Percentiles rank a stretch among this genome's conserved stretches.
Conservation (phyloP, 2,888 invertebrate species). For the Leptura quadrifasciata region DNA sequence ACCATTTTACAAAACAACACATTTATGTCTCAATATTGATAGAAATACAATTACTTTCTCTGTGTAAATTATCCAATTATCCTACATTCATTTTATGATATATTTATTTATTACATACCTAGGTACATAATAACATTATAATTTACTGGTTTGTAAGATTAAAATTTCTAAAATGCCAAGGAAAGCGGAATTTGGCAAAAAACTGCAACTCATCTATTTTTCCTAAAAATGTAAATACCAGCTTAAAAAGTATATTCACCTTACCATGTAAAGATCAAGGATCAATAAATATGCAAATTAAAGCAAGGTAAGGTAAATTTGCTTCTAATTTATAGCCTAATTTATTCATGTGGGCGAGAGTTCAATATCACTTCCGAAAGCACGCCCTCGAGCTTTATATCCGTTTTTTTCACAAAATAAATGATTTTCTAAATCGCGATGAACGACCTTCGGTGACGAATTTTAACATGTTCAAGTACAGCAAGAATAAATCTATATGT, state of each 20-base stretch:
- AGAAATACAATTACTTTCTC: too few relatives aligned
- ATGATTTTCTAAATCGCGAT: not conserved
- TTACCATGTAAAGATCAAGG: conserved; percentile 18
- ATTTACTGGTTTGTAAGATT: too few relatives aligned
- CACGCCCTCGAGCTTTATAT: conserved; percentile 1
- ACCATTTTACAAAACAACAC: too few relatives aligned
- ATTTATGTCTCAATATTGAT: too few relatives aligned
- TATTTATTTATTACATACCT: too few relatives aligned
- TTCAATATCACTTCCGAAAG: conserved; percentile 38
- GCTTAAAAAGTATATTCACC: conserved; percentile 12
- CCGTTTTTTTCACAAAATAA: conserved; percentile 31
- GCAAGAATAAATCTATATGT: conserved; percentile 5
- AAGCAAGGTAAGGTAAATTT: not conserved
- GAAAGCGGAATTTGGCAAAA: too few relatives aligned
- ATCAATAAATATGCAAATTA: conserved; percentile 10
- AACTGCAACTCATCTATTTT: not conserved
- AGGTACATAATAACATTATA: too few relatives aligned
- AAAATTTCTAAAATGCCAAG: too few relatives aligned
- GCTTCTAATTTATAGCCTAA: not conserved
- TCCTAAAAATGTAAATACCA: not conserved
- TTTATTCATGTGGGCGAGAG: conserved; percentile 18
- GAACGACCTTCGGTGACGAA: conserved; percentile 17
- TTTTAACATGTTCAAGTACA: conserved; percentile 30
- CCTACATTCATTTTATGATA: too few relatives aligned
- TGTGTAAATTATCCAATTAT: too few relatives aligned